Evolutionary conservation across 2,888 invertebrate genomes (phyloP).

Genomic region (Dicyrtoma fusca): DNA sequence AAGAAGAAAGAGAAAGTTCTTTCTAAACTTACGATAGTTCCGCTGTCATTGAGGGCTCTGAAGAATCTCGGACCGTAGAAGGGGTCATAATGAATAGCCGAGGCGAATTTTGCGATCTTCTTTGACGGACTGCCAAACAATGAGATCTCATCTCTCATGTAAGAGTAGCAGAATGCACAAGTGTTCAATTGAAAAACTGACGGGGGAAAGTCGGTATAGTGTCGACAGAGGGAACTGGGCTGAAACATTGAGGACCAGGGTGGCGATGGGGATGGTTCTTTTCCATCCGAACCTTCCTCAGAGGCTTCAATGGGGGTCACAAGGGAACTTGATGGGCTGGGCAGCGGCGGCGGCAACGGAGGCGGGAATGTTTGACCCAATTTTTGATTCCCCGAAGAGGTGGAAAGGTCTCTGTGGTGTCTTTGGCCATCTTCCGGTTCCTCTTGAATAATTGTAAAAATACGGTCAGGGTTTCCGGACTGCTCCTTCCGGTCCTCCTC

Average conservation of each 20-base stretch:
- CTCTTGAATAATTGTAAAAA: too few relatives aligned
- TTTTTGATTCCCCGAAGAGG: too few relatives aligned
- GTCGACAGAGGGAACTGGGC: constrained; percentile 33
- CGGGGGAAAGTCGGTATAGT: constrained; percentile 33
- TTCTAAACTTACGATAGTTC: too few relatives aligned
- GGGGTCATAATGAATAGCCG: neutral
- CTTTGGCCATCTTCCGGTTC: too few relatives aligned
- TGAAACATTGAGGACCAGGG: neutral
- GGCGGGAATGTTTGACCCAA: too few relatives aligned
- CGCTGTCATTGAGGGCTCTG: too few relatives aligned
- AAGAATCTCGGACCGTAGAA: too few relatives aligned
- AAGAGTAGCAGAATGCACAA: constrained; percentile 51
- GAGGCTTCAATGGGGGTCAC: neutral
- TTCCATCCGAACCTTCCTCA: neutral
- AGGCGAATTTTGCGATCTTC: constrained; percentile 5
- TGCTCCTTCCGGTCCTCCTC: too few relatives aligned
- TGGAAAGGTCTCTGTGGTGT: too few relatives aligned
- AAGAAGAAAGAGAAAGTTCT: too few relatives aligned
- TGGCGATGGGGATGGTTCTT: neutral
- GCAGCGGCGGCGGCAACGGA: too few relatives aligned
- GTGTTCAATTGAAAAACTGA: constrained; percentile 43
- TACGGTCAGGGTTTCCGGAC: neutral
- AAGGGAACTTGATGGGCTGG: too few relatives aligned
- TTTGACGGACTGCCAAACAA: constrained; percentile 28
- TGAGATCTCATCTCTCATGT: constrained; percentile 35